Percentiles rank a stretch among this genome's conserved stretches.
Evolutionary conservation across 2,797 vertebrate genomes (phyloP).

Genomic region (Rhabdophis nuchalis): DNA sequence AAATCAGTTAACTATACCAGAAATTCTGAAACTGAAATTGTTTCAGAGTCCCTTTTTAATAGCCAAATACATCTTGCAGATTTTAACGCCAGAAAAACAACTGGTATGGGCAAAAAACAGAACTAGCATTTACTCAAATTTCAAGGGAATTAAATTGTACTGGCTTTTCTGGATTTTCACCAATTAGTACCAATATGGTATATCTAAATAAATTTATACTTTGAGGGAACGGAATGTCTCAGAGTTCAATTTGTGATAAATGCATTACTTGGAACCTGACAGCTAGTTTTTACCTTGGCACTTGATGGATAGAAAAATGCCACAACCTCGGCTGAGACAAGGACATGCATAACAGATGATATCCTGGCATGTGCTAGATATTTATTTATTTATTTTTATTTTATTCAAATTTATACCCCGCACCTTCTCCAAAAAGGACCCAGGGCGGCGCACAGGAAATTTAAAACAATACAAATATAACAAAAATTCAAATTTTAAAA

Average conservation of each 20-base stretch:
- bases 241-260: no score
- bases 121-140: neutral
- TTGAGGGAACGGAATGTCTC: no score
- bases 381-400: no score
- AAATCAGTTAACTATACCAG: neutral
- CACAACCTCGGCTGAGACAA: neutral
- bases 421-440: no score
- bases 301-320: neutral
- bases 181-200: no score
- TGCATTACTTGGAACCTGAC: no score
- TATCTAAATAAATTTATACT: no score
- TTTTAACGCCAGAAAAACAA: neutral
- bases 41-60: neutral
- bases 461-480: no score
- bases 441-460: no score
- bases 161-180: no score
- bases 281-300: neutral
- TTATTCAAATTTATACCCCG: no score
- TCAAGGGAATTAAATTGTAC: neutral
- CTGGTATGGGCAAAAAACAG: neutral
- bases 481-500: no score
- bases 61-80: neutral
- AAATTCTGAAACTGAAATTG: neutral
- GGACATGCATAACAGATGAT: neutral
- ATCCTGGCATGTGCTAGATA: neutral